Evolutionary conservation across 2,888 invertebrate genomes (phyloP).

Genomic region (Macrophya annulata): DNA sequence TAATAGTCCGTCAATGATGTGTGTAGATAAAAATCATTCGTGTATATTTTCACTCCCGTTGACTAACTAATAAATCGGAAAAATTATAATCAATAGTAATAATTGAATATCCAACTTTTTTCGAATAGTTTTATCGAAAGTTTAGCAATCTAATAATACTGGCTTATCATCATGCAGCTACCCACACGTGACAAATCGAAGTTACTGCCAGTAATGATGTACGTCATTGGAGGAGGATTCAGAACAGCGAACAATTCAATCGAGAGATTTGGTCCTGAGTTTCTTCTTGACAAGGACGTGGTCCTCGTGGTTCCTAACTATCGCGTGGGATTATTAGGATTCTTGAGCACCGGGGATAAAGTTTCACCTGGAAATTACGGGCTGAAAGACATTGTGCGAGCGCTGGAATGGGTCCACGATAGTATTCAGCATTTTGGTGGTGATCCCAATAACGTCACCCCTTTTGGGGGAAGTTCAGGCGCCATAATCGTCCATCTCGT

Average conservation of each 20-base stretch:
- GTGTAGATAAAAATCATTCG: not conserved
- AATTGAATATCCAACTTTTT: no score
- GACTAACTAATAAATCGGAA: not conserved
- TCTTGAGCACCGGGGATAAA: no score
- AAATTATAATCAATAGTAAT: no score
- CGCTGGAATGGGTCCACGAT: constrained; percentile 31
- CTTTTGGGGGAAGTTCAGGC: constrained; percentile 23
- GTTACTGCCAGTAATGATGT: constrained; percentile 35
- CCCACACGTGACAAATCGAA: not conserved
- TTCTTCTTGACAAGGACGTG: constrained; percentile 29
- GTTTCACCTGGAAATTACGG: constrained; percentile 26
- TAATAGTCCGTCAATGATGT: not conserved
- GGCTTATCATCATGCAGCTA: constrained; percentile 7
- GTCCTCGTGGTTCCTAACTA: no score
- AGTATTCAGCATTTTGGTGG: constrained; percentile 33
- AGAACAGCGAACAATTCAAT: not conserved
- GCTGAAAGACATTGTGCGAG: not conserved
- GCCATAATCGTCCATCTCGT: not conserved
- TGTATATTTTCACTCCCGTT: not conserved
- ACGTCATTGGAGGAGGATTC: constrained; percentile 15
- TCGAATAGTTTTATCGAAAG: no score
- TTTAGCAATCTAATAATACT: not conserved
- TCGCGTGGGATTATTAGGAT: no score
- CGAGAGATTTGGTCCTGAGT: not conserved
- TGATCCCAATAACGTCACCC: constrained; percentile 31